Evolutionary conservation across 2,797 vertebrate genomes (phyloP), one percentile per base, ranked within the genome.

Genomic region (Orientallactaga sibirica): DNA sequence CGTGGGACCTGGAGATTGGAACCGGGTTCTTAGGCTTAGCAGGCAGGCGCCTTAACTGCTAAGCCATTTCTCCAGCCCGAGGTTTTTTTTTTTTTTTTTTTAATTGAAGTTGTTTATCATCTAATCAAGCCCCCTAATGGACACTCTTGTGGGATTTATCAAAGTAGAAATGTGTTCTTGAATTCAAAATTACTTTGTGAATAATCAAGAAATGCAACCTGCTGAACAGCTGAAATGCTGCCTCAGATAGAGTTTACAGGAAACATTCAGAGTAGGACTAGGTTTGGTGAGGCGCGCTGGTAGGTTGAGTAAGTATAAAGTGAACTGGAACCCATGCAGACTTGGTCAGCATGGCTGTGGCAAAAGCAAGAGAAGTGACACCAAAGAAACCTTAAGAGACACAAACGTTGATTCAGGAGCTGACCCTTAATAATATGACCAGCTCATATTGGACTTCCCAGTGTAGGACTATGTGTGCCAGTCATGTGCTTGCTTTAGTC

Each of bases 181-280:
- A 77, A 82, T 64, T 78, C 48, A 79, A 68, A 93, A 89, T 66
- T 66, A 93, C 15, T 88, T 62, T 74, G 2, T 62, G 15, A 58
- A 86, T 83, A 93, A 85, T 88, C 14, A 91, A 81, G 48, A 91
- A 73, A 77, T 11, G 80, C 24, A 84, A 41, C 14, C 29, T 88
- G 41, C 25, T 62, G 86, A 90, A 71, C n/a, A 85, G 4, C 8
- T 81, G 18, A 92, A 81, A 76, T 18, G 41, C 25, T 48, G 25
- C 2, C 9, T 77, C 29, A 73, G n/a, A 22, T 37, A 87, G 67
- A 79, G 71, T 61, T 82, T 64, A 7, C 18, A 76, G 88, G 52
- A 93, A 90, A 79, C 41, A 76, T 67, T 41, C 64, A 71, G 79
- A 61, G 16, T 29, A 1, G 77, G 41, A 61, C 55, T 1, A 4